Base-by-base conservation (phyloP, 1,140 invertebrate species). In the Brachionus sp. region DNA sequence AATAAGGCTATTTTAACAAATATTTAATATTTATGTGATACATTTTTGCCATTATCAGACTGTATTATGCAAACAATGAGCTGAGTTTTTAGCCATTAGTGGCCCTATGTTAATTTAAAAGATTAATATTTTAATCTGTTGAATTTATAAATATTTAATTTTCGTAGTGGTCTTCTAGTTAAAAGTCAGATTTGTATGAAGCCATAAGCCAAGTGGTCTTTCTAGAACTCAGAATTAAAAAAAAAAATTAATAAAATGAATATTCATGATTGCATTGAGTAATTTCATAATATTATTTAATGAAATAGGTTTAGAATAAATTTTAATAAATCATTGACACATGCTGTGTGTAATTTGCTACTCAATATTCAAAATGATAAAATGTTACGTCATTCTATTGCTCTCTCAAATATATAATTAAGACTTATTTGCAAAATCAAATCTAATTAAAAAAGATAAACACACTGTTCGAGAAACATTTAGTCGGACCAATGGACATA, bases 1-100 rank as follows among this genome's bases (percentile, higher is more conserved):
- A 66, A 33, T 37, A 33, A 33, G 33, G 64, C 64, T 66, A 35
- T 66, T 70, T 70, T 70, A 39, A 37, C 19, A 70, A 70, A 70
- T 70, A 70, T 70, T 70, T 70, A 39, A n/a, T 70, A 70, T 70
- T 70, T 70, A 23, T 70, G 19, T 70, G 66, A 70, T 70, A 70
- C 33, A 70, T 70, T 39, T 70, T 70, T 13, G 5, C 37, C n/a
- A 39, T 66, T 66, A 66, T 66, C 64, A 70, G 66, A 70, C 66
- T 70, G 35, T 37, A 37, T 70, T 70, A 39, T 39, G 35, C n/a
- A 70, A 70, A 70, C 35, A 70, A 16, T 19, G 16, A n/a, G 37
- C 16, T 7, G 2, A 39, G 16, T 16, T 37, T 37, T 37, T 0
- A 16, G 7, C 37, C 35, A 19, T 70, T 70, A 37, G 33, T 10